These are phyloP conservation scores for Acanthornis magna DNA, from an alignment of 2,797 vertebrate genomes.

Conservation along the genomic window DNA sequence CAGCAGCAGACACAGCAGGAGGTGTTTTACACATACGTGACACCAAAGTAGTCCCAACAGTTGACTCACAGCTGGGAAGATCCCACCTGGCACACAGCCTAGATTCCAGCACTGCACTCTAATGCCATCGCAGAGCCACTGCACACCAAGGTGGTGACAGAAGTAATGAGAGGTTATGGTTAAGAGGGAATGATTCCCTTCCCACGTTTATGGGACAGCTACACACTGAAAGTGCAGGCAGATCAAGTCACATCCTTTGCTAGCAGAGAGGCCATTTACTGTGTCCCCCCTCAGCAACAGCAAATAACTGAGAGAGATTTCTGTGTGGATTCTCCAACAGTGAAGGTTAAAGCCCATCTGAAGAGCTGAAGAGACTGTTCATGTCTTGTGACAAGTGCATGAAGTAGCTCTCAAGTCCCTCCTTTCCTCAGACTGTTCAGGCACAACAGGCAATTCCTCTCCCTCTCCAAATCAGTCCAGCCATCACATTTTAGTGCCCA, in stretches of 20 bases:
- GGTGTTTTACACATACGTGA: background rate
- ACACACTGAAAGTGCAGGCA: background rate
- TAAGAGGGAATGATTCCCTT: background rate
- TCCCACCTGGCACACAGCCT: background rate
- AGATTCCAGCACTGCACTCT: background rate
- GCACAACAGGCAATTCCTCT: background rate
- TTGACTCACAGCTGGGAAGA: background rate
- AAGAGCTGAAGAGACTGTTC: background rate
- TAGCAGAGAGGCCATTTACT: background rate
- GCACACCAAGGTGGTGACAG: background rate
- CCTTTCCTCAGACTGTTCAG: background rate
- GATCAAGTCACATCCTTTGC: background rate
- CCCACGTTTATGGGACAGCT: background rate
- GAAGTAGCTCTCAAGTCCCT: background rate
- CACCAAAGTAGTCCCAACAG: background rate
- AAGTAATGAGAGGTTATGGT: background rate
- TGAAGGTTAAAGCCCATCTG: background rate
- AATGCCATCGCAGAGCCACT: background rate
- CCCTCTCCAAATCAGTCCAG: background rate
- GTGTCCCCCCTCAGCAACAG: accelerated
- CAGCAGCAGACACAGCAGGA: background rate
- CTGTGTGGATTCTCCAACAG: background rate
- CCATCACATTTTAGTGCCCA: background rate
- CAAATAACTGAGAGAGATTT: background rate
- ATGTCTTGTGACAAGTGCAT: background rate